These are phyloP conservation scores for Indicator maculatus DNA, from an alignment of 2,113 vertebrate genomes.

Conservation along the genomic window DNA sequence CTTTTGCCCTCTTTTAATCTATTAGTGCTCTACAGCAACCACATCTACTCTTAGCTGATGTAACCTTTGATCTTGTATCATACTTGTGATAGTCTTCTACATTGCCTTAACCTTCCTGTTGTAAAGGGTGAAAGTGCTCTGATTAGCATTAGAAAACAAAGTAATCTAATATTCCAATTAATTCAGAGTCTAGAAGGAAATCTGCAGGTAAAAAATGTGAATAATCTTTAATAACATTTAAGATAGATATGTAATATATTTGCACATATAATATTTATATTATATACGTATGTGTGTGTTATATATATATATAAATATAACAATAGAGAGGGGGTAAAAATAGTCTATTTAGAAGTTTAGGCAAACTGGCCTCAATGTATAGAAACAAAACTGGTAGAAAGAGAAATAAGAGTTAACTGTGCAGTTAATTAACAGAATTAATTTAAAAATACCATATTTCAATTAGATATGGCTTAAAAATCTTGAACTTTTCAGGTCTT, in stretches of 20 bases:
- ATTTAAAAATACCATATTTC: neutral
- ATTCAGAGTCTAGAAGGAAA: neutral
- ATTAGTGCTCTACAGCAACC: neutral
- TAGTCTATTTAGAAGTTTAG: neutral
- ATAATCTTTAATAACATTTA: too few species aligned
- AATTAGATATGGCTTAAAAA: neutral
- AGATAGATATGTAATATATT: too few species aligned
- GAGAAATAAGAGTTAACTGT: neutral
- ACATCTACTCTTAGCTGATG: neutral
- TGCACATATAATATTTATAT: too few species aligned
- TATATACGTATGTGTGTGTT: too few species aligned
- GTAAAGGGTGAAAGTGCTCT: neutral
- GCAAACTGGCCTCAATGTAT: neutral
- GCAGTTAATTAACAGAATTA: neutral
- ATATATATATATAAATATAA: neutral
- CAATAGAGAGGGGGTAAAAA: neutral
- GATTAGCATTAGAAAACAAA: neutral
- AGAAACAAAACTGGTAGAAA: neutral
- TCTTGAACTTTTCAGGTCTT: neutral
- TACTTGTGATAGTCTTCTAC: neutral
- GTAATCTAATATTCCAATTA: neutral
- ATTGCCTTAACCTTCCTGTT: neutral
- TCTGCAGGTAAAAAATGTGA: neutral
- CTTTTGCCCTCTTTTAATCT: conserved; percentile 49
- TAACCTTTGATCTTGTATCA: neutral